Conservation (phyloP, 2,888 invertebrate species). For the Eilema depressum region DNA sequence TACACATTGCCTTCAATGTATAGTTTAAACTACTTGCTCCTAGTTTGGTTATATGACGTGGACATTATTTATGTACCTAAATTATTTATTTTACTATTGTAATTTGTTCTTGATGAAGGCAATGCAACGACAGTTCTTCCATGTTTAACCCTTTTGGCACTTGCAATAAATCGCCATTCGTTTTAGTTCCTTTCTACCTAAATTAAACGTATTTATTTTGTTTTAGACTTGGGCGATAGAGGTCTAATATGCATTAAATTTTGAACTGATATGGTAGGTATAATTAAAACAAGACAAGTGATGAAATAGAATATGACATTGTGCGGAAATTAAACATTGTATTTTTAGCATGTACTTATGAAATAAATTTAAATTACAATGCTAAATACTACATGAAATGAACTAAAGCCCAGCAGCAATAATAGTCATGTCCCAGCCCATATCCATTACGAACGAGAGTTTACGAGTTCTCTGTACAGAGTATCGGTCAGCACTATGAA, state of each 20-base stretch:
- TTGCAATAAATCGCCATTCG: constrained; percentile 44
- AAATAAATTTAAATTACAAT: not conserved
- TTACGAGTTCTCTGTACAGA: too few species aligned
- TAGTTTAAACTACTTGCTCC: constrained; percentile 1
- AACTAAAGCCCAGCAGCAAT: too few species aligned
- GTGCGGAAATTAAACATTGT: not conserved
- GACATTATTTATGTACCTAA: not conserved
- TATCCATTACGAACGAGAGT: too few species aligned
- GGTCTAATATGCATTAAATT: constrained; percentile 1
- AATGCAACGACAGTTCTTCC: constrained; percentile 49
- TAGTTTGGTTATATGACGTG: constrained; percentile 10
- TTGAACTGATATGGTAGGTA: not conserved
- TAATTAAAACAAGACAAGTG: not conserved
- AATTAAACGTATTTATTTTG: constrained; percentile 36
- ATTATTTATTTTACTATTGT: not conserved
- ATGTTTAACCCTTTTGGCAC: constrained; percentile 36
- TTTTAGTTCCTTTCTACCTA: constrained; percentile 31
- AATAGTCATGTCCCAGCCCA: too few species aligned
- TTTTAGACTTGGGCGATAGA: constrained; percentile 26
- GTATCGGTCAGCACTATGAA: too few species aligned
- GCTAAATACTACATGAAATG: not conserved
- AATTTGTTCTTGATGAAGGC: constrained; percentile 30
- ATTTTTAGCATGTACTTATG: not conserved
- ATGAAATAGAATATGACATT: not conserved
- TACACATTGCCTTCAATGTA: constrained; percentile 23